Percentiles rank a stretch among this genome's conserved stretches.
Conservation (phyloP, 2,797 vertebrate genomes). For the Vespertilio murinus region DNA sequence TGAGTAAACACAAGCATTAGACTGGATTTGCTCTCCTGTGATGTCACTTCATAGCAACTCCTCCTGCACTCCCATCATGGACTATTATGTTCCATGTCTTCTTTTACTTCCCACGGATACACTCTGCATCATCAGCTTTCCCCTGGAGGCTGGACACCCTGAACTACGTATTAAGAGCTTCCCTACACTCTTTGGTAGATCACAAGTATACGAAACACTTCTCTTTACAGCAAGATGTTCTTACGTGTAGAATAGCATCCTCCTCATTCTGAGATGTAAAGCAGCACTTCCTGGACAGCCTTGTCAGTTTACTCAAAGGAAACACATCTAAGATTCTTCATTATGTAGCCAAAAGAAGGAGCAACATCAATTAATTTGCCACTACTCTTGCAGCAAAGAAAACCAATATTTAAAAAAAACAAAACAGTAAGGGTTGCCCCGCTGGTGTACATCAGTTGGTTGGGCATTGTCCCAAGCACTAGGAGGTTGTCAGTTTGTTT, state of each 20-base stretch:
- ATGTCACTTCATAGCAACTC: background rate
- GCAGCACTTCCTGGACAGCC: background rate
- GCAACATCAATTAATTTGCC: background rate
- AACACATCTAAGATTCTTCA: background rate
- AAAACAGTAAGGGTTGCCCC: background rate
- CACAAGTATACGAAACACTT: background rate
- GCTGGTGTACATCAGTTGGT: background rate
- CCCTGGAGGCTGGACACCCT: background rate
- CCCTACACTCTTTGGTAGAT: background rate
- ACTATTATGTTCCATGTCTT: background rate
- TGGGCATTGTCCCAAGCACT: background rate
- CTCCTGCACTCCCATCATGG: background rate
- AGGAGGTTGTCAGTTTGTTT: background rate
- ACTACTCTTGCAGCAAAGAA: background rate
- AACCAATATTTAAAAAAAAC: background rate
- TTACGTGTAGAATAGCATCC: background rate
- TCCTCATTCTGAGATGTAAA: background rate
- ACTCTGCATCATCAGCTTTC: background rate
- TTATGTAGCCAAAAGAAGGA: background rate
- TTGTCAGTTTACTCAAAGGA: conserved; percentile 14
- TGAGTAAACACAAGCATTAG: background rate
- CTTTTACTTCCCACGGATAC: background rate
- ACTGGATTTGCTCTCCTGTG: background rate
- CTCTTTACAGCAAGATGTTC: background rate
- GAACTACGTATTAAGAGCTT: background rate